Base-by-base conservation (phyloP, 2,888 invertebrate species). In the Linyphia triangularis region DNA sequence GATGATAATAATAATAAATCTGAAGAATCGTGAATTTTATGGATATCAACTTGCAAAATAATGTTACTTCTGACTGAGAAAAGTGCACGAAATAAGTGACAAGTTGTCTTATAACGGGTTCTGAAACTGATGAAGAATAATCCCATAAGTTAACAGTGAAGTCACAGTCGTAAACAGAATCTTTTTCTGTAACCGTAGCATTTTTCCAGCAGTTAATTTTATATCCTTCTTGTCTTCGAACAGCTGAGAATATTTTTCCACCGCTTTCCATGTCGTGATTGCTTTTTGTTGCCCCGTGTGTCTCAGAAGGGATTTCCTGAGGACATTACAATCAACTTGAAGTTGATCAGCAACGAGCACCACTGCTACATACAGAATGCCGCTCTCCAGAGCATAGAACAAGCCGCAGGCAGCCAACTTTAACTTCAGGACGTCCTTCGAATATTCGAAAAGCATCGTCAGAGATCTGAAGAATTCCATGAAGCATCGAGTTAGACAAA, bases 221-320 rank as follows among this genome's bases (percentile, higher is more conserved):
- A 85, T 85, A 37, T 85, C 85, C 61, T 77, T 78, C 24, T 85
- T 85, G 30, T 85, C 85, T 51, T 85, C 85, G 19, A 85, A 85
- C 2, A 85, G 69, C 24, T 85, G 77, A 4, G 85, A 78, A 33
- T 65, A 85, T 59, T 85, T 85, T 70, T 85, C 85, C 1, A 78
- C 51, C 28, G 59, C 61, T 40, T 78, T 85, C 85, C 78, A 78
- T 10, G 73, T 28, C n/a, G 57, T 57, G 13, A 1, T 70, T 16
- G 26, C 59, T 9, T n/a, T 33, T 1, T 22, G n/a, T 5, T 24
- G 19, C 7, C 67, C 65, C 22, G 61, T 28, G 10, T 67, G 59
- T 10, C 78, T 37, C 61, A 85, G 10, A 10, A 85, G 10, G 13
- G 59, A 37, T 26, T 85, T 85, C n/a, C 85, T 40, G 28, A 85